These are phyloP conservation scores for Lutra lutra DNA, from an alignment of 2,797 vertebrate species.

Conservation along the genomic window DNA sequence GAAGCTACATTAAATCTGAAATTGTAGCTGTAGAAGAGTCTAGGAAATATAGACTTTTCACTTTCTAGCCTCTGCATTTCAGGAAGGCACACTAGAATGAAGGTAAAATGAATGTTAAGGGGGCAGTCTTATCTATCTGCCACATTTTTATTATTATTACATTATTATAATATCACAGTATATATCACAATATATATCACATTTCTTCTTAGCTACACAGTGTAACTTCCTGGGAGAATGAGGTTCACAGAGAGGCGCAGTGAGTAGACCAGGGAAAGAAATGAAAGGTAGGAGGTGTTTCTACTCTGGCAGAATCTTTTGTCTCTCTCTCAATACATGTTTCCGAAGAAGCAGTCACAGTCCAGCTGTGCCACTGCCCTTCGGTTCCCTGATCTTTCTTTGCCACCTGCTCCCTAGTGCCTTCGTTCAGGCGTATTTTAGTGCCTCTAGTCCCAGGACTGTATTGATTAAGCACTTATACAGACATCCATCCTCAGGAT, in stretches of 20 bases:
- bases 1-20: neutral
- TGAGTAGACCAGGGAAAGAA: neutral
- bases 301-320: neutral
- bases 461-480: neutral
- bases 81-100: neutral
- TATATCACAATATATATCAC: neutral
- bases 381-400: neutral
- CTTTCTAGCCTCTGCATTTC: neutral
- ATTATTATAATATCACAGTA: neutral
- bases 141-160: neutral
- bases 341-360: neutral
- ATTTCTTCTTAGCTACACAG: neutral
- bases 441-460: neutral
- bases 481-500: neutral
- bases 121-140: neutral
- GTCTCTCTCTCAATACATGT: neutral
- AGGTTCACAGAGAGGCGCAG: neutral
- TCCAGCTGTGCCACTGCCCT: neutral
- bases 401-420: neutral
- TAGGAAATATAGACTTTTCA: neutral
- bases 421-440: neutral
- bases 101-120: neutral
- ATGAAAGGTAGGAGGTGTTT: neutral
- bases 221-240: neutral
- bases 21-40: neutral